Base-by-base conservation (phyloP, 2,113 vertebrate genomes). In the Sminthopsis crassicaudata region DNA sequence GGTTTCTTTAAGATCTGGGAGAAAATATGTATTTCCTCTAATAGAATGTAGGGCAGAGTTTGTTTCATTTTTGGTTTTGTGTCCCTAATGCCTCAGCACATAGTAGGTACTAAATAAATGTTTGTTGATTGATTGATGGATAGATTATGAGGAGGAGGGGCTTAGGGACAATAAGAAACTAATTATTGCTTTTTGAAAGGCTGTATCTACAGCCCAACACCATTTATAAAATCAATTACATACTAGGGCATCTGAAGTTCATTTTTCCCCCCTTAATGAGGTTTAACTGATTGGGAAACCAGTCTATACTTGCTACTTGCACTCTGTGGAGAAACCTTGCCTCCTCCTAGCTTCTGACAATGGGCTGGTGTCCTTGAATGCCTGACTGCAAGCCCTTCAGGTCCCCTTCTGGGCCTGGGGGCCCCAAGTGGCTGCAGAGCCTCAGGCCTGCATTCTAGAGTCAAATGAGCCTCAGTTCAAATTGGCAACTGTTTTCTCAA, bases 401-500 rank as follows among this genome's bases (percentile, higher is more conserved):
- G 98, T 92, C 92, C 98, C 98, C 97, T 84, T 96, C 98, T 97
- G 97, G 98, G 98, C 94, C n/a, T 95, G 51, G 67, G 95, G 97
- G 97, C 97, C 97, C 95, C 97, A 97, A 89, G 96, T 94, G 98
- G 98, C 98, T 95, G 25, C 96, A 97, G 8, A 3, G 98, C 98
- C 98, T 98, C 92, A 60, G 98, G 98, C 98, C 97, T 97, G 98
- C 95, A 95, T 96, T 97, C 57, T 51, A 97, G 95, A 96, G 96
- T 97, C 95, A 95, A 97, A 97, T 90, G 95, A 98, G 97, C 95
- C 95, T 24, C 55, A 93, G 96, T 97, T 98, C 96, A 93, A 94
- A 97, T 46, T 94, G 95, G 97, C 97, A 97, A 97, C 95, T 93
- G 84, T 98, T 98, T 98, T 98, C 98, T 98, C 98, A 96, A 96